Evolutionary conservation across 2,113 vertebrate species (phyloP), one percentile per base, ranked within the genome.

Genomic region (Ammospiza nelsoni): DNA sequence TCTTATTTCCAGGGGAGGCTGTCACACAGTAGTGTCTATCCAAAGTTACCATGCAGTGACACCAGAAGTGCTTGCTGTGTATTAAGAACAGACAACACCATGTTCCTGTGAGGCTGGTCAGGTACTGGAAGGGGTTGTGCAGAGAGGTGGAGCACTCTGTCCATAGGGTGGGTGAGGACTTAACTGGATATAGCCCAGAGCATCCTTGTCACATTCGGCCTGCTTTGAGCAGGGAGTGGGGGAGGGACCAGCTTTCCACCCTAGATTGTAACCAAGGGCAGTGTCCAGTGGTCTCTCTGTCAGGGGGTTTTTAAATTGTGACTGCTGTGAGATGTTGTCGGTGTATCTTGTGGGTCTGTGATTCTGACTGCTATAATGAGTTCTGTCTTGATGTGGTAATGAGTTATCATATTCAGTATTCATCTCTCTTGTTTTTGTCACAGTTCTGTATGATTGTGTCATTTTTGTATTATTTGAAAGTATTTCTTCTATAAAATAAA

Each of bases 401-500:
- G 91, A 94, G 83, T 95, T 97, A 94, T 81, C 79, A 74, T 94
- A 86, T 85, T 97, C 97, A 97, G 97, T 97, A 96, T 98, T 98
- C 97, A 98, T 98, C 97, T 98, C 97, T 97, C 92, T 96, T 96
- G 93, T 94, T 97, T 95, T 97, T 97, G 98, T 98, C 97, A 94
- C 95, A 92, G 95, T 97, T 97, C 95, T 97, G 94, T 97, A 96
- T 94, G 89, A 97, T 97, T 96, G 89, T 97, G 97, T 97, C 97
- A 95, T 97, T 96, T 97, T 97, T 98, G 97, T 98, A 97, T 97
- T 93, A 95, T 98, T 97, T 97, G 95, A 97, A 97, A 97, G 72
- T 97, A 97, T 97, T 97, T 97, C 98, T 97, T 97, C 97, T 98
- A 97, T 87, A 92, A 98, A 98, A 98, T 98, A 98, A 98, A 98